Conservation (phyloP, 2,113 vertebrate species). For the Lipophrys pholis region DNA sequence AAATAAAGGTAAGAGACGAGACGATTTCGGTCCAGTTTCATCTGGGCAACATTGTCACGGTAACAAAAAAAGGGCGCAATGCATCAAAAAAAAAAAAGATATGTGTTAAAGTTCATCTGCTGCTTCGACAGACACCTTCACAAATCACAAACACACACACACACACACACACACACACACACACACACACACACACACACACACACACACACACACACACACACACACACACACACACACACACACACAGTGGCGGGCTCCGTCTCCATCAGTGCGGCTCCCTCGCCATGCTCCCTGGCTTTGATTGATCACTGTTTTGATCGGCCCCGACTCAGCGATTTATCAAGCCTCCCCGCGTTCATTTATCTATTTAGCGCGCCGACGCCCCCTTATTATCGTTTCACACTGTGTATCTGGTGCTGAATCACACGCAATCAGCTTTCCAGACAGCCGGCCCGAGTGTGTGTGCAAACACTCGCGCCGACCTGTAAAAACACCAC, state of each 20-base stretch:
- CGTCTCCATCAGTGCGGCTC: no score
- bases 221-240: no score
- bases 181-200: no score
- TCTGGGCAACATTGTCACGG: no score
- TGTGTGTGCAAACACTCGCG: neutral
- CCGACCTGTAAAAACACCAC: neutral
- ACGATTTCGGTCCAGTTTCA: no score
- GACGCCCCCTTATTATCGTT: conserved; percentile 55
- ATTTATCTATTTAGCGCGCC: conserved; percentile 62
- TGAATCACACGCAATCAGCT: conserved; percentile 29
- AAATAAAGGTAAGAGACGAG: no score
- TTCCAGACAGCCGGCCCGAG: neutral
- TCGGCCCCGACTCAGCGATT: conserved; percentile 64
- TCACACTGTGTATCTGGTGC: conserved; percentile 43
- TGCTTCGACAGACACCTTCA: neutral
- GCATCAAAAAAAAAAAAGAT: no score
- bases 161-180: no score
- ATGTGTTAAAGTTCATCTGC: neutral
- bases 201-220: no score
- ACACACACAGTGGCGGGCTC: no score
- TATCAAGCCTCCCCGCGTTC: conserved; percentile 57
- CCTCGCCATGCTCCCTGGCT: conserved; percentile 35
- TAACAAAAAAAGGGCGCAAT: no score
- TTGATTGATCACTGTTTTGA: conserved; percentile 74
- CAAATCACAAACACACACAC: neutral